Conservation (phyloP, 2,113 vertebrate species). For the Promerops cafer region DNA sequence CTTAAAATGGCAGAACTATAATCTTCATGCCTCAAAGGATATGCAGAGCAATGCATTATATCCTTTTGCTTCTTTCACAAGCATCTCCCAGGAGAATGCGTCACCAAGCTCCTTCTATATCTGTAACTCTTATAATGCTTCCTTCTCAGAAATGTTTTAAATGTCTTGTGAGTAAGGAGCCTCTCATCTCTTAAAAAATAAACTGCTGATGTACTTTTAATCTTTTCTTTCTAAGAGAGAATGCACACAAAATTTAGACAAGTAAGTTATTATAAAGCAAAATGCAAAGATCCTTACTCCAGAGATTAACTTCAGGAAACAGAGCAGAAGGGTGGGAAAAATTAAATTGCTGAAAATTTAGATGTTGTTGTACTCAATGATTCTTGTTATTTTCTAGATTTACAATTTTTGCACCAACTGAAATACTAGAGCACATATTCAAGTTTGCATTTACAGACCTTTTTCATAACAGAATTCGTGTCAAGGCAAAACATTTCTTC, state of each 20-base stretch:
- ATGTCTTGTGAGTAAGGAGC: neutral
- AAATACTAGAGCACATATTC: neutral
- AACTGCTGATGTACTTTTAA: neutral
- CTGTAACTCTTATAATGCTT: neutral
- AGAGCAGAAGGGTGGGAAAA: neutral
- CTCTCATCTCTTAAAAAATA: neutral
- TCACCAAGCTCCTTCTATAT: neutral
- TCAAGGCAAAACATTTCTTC: neutral
- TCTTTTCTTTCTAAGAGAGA: neutral
- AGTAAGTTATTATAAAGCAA: neutral
- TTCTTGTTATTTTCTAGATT: neutral
- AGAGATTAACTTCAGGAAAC: neutral
- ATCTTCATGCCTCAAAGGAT: neutral
- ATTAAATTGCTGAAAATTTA: neutral
- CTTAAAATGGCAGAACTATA: neutral
- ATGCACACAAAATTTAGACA: neutral
- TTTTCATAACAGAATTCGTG: neutral
- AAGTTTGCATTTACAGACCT: neutral
- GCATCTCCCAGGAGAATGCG: neutral
- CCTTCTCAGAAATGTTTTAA: neutral
- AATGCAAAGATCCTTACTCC: neutral
- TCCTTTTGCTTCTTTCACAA: neutral
- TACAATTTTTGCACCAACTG: neutral
- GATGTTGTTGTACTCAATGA: neutral
- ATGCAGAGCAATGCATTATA: neutral